These are phyloP conservation scores for Morpho helenor DNA, from an alignment of 2,888 invertebrate species.

Conservation along the genomic window DNA sequence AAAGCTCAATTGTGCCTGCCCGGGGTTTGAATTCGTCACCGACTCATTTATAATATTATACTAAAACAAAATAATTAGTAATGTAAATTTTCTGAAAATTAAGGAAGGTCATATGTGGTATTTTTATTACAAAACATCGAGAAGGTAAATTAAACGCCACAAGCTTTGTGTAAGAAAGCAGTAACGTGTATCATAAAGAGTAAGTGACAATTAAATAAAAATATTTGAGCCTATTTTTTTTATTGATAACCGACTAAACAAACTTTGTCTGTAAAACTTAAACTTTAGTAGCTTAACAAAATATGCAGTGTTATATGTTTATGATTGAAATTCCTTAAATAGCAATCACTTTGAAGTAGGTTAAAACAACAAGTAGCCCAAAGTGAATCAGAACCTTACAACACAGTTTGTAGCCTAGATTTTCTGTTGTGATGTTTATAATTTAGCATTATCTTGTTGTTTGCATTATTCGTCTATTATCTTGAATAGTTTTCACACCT, in stretches of 20 bases:
- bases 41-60: no score
- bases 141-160: no score
- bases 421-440: slow-evolving; percentile 12
- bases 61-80: no score
- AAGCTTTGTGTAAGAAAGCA: no score
- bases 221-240: neutral
- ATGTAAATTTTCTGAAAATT: no score
- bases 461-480: slow-evolving; percentile 6
- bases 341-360: slow-evolving; percentile 3
- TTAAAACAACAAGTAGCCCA: slow-evolving; percentile 7
- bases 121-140: no score
- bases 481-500: slow-evolving; percentile 9
- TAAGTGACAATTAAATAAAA: no score
- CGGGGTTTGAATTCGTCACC: no score
- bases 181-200: no score
- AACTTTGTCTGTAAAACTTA: no score
- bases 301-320: neutral
- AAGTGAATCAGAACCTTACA: slow-evolving; percentile 13
- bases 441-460: slow-evolving; percentile 10
- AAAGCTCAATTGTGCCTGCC: no score
- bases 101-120: no score
- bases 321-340: slow-evolving; percentile 3
- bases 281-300: neutral
- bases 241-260: neutral
- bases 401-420: slow-evolving; percentile 6